Base-by-base conservation (phyloP, 1,140 invertebrate genomes). In the Euglossa dilemma region DNA sequence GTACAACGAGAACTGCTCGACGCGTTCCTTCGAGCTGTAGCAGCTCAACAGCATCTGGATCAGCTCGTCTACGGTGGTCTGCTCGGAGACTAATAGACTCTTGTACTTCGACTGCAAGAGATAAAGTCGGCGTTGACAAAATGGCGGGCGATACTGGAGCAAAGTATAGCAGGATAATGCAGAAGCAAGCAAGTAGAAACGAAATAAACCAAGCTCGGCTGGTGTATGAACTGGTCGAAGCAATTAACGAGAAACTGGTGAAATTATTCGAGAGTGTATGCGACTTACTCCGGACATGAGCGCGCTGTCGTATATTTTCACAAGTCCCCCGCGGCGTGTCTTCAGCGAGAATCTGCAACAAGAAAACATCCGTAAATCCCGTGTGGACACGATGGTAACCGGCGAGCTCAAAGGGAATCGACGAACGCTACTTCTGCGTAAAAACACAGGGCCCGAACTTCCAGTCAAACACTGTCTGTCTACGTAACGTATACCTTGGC, bases 251-350 rank as follows among this genome's bases (percentile, higher is more conserved):
- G 43, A 20, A 43, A 36, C 63, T 0, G 25, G 64, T 23, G 23
- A 54, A 70, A 61, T 14, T 23, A 6, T 52, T 23, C 0, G 45
- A 18, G 23, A 70, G 74, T 67, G 8, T 43, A 54, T 23, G 66
- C 20, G 82, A 95, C 95, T 95, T 92, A 97, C 96, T 90, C 97
- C 98, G 66, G 97, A 96, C 96, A 98, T 98, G 71, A 98, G 94
- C 57, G 97, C 97, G 59, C 97, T 97, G 90, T 98, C 98, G 94
- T 98, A 98, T 25, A 99, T 97, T 94, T 98, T 98, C 76, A 98
- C 97, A 67, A 98, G 95, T 16, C 97, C 97, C 50, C 98, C 98
- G 47, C 97, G 96, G 86, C 97, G 95, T 88, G 97, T 97, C 94
- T 98, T 97, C 61, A 99, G 94, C 61, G 97, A 97, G 94, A 99